Evolutionary conservation across 23 tunicate species (phyloP), one percentile per base, ranked within the genome.

Genomic region (Halocynthia roretzi): DNA sequence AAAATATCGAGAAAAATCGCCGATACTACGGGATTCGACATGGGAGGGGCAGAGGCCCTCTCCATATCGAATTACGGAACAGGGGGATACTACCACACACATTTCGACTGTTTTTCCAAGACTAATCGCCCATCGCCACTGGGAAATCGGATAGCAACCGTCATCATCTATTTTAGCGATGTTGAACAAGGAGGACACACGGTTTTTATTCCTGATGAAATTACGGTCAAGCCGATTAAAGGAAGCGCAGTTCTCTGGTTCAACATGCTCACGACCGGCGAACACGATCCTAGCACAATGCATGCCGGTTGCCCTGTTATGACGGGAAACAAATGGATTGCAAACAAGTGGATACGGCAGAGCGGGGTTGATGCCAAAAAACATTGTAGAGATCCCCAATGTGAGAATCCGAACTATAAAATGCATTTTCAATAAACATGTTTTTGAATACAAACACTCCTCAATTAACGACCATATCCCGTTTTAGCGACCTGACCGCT

Each of bases 221-320:
- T 77, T 51, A 57, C 71, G 4, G 50, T 63, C 9, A 64, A 77
- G 10, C 81, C 81, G 20, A 52, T 63, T 5, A 77, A 61, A 62
- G 76, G 81, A 63, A 20, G 54, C 14, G 53, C 81, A 50, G n/a
- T 77, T 62, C 52, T 77, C 71, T 77, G 81, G 76, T 65, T 48
- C 52, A 65, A 77, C 52, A 17, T 62, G 23, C 40, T n/a, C 5
- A 48, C 70, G 52, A 51, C 5, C 76, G 81, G 76, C 14, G 19
- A 61, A 8, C 23, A 11, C 19, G 71, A 62, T 51, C n/a, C 14
- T 1, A 62, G 56, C 18, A 62, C 81, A 6, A 55, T 44, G 1
- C 81, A 77, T 44, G 81, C 58, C 74, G 76, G 81, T 50, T 77
- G 81, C 74, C 81, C 81, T 44, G 81, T 77, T 65, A 22, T 63